A percentile compares a stretch with the other conserved stretches of the same genome.
Evolutionary conservation across 2,113 vertebrate species (phyloP).

Genomic region (Arothron firmamentum): DNA sequence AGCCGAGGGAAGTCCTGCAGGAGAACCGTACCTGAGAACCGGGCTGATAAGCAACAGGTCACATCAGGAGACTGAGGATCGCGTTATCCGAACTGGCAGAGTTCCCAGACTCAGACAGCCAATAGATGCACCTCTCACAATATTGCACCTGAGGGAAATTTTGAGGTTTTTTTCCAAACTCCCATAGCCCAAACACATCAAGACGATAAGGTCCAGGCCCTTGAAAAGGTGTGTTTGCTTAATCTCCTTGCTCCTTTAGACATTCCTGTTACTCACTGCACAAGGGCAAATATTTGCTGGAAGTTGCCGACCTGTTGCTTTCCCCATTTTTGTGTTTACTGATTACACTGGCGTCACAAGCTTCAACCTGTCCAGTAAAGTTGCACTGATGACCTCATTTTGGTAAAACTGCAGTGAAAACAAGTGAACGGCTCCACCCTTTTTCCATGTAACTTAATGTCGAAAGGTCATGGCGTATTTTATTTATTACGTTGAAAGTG

Average conservation of each 20-base stretch:
- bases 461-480: too few relatives aligned
- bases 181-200: neutral
- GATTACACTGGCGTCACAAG: conserved; percentile 9
- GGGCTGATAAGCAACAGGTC: too few relatives aligned
- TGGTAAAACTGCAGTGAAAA: too few relatives aligned
- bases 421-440: too few relatives aligned
- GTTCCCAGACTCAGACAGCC: neutral
- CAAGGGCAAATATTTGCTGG: conserved; percentile 34
- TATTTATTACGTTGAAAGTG: too few relatives aligned
- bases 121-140: neutral
- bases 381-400: conserved; percentile 10
- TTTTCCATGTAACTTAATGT: too few relatives aligned
- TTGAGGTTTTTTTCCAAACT: neutral
- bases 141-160: neutral
- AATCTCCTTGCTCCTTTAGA: conserved; percentile 1
- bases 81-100: conserved; percentile 1
- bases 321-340: conserved; percentile 27
- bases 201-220: neutral
- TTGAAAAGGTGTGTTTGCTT: neutral
- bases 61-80: neutral
- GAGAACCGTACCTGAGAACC: too few relatives aligned
- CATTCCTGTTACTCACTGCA: neutral
- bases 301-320: conserved; percentile 8
- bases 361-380: conserved; percentile 18
- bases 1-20: too few relatives aligned